A percentile compares a stretch with the other conserved stretches of the same genome.
Conservation (phyloP, 2,888 invertebrate species). For the Meiosimyza decipiens region DNA sequence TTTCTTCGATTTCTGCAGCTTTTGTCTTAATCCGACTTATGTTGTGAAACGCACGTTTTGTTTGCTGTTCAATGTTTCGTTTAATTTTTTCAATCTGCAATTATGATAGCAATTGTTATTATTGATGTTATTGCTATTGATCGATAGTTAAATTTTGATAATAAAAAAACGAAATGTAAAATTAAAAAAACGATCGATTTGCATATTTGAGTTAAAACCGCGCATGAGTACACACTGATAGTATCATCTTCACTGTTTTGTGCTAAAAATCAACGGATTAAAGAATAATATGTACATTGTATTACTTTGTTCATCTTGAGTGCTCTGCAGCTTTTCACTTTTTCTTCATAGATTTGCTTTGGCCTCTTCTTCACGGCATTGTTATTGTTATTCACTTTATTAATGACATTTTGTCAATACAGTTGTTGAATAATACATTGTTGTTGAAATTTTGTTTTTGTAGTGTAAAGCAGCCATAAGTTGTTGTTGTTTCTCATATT, state of each 20-base stretch:
- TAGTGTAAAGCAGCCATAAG: background rate
- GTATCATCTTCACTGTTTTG: too few species aligned
- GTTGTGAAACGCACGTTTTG: slow-evolving; percentile 19
- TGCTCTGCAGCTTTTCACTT: background rate
- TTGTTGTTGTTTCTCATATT: slow-evolving; percentile 7
- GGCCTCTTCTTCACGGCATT: background rate
- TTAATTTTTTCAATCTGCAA: background rate
- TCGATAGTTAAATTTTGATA: too few species aligned
- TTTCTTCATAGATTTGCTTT: too few species aligned
- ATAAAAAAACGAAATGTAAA: too few species aligned
- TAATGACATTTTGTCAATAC: slow-evolving; percentile 14
- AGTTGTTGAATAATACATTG: slow-evolving; percentile 15
- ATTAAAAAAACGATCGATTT: background rate
- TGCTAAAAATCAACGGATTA: background rate
- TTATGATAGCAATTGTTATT: background rate
- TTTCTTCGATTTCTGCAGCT: background rate
- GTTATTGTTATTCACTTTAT: slow-evolving; percentile 22
- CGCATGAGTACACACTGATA: too few species aligned
- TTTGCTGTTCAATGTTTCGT: background rate
- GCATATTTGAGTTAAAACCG: too few species aligned
- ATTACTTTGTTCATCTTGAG: background rate
- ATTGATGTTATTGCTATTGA: background rate
- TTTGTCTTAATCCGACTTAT: slow-evolving; percentile 6
- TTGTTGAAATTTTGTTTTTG: background rate
- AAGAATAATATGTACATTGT: background rate